phyloP scores from a whole-genome alignment of 2,797 vertebrate genomes.

The Smutsia temminckii region DNA sequence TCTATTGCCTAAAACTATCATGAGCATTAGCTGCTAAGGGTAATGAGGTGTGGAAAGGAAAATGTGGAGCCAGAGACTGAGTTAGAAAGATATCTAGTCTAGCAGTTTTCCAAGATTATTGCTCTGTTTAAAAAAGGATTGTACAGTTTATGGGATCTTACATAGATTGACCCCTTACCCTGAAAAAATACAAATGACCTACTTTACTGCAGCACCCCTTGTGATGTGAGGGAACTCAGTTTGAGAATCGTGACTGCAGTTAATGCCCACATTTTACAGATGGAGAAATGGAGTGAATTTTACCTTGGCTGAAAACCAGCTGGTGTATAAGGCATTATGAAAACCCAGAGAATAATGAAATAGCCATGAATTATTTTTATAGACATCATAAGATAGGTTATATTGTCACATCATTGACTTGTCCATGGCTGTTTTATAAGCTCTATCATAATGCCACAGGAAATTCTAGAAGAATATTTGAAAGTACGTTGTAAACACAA shows the following conservation, averaged over 20 bases:
- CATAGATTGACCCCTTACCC: rapidly evolving
- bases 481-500: neutral
- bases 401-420: neutral
- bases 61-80: neutral
- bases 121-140: neutral
- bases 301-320: neutral
- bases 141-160: neutral
- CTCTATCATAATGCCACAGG: neutral
- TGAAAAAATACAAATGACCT: neutral
- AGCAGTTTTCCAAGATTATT: neutral
- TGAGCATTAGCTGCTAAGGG: neutral
- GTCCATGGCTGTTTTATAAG: neutral
- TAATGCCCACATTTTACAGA: neutral
- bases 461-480: constrained; percentile 1
- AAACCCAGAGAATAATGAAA: neutral
- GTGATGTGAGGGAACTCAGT: neutral
- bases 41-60: neutral
- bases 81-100: neutral
- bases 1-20: neutral
- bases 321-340: neutral
- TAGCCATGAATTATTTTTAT: neutral
- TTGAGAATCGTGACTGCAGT: neutral
- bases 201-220: neutral
- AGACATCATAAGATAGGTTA: neutral
- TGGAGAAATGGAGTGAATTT: neutral